These are phyloP conservation scores for Lanius ludovicianus DNA, from an alignment of 2,113 vertebrate species.

Conservation along the genomic window DNA sequence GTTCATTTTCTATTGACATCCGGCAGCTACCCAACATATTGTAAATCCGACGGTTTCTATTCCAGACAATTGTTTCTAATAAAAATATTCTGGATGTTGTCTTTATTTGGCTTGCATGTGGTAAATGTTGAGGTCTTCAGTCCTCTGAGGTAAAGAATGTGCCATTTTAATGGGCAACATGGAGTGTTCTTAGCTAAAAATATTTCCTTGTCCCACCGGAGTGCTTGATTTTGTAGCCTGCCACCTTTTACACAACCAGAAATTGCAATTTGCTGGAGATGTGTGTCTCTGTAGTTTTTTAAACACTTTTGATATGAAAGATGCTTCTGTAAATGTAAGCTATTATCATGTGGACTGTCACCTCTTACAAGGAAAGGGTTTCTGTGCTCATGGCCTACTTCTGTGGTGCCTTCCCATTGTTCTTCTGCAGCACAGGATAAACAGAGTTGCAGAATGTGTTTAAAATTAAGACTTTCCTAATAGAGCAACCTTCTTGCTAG, in stretches of 20 bases:
- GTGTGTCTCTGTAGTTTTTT: neutral
- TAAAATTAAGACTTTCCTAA: neutral
- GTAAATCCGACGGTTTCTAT: neutral
- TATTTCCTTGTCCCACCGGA: neutral
- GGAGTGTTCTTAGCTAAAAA: neutral
- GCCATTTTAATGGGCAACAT: neutral
- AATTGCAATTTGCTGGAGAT: neutral
- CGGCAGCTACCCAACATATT: conserved; percentile 21
- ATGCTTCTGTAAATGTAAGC: neutral
- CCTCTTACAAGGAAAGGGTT: neutral
- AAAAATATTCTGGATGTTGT: conserved; percentile 11
- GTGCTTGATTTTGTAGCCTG: neutral
- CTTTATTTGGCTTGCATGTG: neutral
- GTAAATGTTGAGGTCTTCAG: neutral
- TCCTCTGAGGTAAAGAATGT: conserved; percentile 10
- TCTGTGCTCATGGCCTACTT: neutral
- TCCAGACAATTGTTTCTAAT: conserved; percentile 38
- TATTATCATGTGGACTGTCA: neutral
- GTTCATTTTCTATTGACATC: conserved; percentile 34
- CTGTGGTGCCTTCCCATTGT: neutral
- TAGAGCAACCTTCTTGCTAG: neutral
- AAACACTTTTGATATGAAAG: neutral
- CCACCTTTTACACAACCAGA: neutral
- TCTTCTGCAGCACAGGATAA: neutral
- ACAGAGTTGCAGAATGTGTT: neutral